These are phyloP conservation scores for Scaptodrosophila latifasciaeformis DNA, from an alignment of 2,888 invertebrate genomes.

Conservation along the genomic window DNA sequence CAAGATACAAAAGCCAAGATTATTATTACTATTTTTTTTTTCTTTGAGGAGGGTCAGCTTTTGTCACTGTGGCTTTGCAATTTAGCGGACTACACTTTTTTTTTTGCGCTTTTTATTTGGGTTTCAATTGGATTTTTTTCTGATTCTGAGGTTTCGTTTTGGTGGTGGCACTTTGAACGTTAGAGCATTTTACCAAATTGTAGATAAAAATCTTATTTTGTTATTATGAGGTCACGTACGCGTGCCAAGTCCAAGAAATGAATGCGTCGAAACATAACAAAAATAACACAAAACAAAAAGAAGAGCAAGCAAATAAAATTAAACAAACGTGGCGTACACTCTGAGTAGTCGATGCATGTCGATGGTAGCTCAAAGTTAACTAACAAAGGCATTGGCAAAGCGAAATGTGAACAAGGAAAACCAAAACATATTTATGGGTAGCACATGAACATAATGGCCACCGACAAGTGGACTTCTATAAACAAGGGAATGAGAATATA, in stretches of 20 bases:
- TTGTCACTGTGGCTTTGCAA: neutral
- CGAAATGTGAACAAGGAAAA: slow-evolving; percentile 2
- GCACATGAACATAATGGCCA: slow-evolving; percentile 55
- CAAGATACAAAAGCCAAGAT: slow-evolving; percentile 35
- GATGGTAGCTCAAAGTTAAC: slow-evolving; percentile 40
- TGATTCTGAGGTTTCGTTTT: too few relatives aligned
- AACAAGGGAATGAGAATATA: too few relatives aligned
- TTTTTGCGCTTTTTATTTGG: slow-evolving; percentile 1
- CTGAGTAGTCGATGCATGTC: slow-evolving; percentile 6
- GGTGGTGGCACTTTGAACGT: neutral
- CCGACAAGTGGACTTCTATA: slow-evolving; percentile 55
- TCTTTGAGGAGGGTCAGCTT: slow-evolving; percentile 16
- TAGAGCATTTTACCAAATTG: slow-evolving; percentile 55
- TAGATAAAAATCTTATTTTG: slow-evolving; percentile 66
- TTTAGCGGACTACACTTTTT: slow-evolving; percentile 2
- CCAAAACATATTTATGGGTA: slow-evolving; percentile 61
- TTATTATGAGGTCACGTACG: slow-evolving; percentile 67
- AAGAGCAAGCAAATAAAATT: slow-evolving; percentile 45
- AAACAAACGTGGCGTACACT: slow-evolving; percentile 58
- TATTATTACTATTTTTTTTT: slow-evolving; percentile 27
- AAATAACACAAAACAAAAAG: slow-evolving; percentile 3
- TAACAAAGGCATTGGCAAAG: slow-evolving; percentile 11
- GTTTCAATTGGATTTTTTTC: too few relatives aligned
- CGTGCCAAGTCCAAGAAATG: slow-evolving; percentile 23
- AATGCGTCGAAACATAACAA: slow-evolving; percentile 3